phyloP scores from a whole-genome alignment of 2,113 vertebrate species.

The Neogobius melanostomus region DNA sequence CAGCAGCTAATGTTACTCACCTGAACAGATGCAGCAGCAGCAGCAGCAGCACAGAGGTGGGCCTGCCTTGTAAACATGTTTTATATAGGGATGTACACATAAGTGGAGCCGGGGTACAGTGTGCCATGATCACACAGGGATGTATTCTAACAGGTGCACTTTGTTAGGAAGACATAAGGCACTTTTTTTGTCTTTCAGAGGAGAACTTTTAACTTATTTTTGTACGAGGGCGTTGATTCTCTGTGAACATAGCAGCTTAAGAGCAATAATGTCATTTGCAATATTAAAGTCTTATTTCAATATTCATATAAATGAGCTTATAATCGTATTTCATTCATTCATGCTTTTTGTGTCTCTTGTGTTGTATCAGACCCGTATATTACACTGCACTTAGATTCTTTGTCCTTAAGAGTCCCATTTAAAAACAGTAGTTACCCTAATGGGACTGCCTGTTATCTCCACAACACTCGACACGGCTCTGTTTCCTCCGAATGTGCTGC shows the following conservation, averaged over 20 bases:
- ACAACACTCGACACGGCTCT: constrained; percentile 13
- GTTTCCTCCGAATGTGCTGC: constrained; percentile 20
- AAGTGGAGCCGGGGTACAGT: constrained; percentile 9
- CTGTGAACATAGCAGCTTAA: too few species aligned
- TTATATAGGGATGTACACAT: not conserved
- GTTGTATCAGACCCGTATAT: constrained; percentile 11
- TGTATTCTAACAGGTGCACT: not conserved
- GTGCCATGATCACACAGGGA: not conserved
- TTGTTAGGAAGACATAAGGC: not conserved
- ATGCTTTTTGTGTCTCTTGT: constrained; percentile 14
- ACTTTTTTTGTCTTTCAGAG: not conserved
- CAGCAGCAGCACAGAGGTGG: constrained; percentile 19
- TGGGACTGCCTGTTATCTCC: constrained; percentile 14
- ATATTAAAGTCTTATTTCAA: not conserved
- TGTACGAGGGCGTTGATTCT: too few species aligned
- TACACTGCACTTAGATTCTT: not conserved
- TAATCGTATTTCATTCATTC: not conserved
- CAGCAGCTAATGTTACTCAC: constrained; percentile 59
- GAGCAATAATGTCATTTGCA: too few species aligned
- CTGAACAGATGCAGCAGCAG: constrained; percentile 48
- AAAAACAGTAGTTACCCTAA: constrained; percentile 17
- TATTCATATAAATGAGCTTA: not conserved
- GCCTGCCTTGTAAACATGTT: constrained; percentile 28
- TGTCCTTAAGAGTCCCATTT: constrained; percentile 24
- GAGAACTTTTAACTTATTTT: too few species aligned